Percentiles rank a stretch among this genome's conserved stretches.
Conservation (phyloP, 2,113 vertebrate species). For the Psittacara wagleri region DNA sequence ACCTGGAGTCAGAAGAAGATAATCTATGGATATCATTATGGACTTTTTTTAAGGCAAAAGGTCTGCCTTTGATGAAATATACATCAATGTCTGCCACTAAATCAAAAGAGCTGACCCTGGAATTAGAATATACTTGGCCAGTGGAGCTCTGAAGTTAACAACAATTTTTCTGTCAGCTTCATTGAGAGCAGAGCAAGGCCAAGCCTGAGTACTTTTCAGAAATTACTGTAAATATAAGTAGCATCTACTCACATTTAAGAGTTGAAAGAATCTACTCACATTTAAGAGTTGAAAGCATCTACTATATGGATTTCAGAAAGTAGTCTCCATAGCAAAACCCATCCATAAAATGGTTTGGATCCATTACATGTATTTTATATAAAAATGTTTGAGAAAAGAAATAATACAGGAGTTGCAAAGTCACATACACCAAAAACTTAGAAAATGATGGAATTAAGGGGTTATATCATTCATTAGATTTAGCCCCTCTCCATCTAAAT, state of each 20-base stretch:
- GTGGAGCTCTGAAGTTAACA: background rate
- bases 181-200: background rate
- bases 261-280: background rate
- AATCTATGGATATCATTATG: background rate
- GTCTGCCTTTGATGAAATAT: background rate
- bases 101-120: background rate
- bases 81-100: background rate
- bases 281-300: background rate
- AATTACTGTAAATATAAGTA: background rate
- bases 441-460: background rate
- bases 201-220: background rate
- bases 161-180: background rate
- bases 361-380: background rate
- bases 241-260: background rate
- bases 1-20: background rate
- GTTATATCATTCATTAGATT: background rate
- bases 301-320: background rate
- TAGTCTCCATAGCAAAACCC: background rate
- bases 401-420: background rate
- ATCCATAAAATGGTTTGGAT: background rate
- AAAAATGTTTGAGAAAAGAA: background rate
- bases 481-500: background rate
- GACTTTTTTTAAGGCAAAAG: background rate
- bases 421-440: background rate
- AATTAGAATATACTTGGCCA: background rate